Evolutionary conservation across 2,113 vertebrate genomes (phyloP).

Genomic region (Thoracochromis brauschi): DNA sequence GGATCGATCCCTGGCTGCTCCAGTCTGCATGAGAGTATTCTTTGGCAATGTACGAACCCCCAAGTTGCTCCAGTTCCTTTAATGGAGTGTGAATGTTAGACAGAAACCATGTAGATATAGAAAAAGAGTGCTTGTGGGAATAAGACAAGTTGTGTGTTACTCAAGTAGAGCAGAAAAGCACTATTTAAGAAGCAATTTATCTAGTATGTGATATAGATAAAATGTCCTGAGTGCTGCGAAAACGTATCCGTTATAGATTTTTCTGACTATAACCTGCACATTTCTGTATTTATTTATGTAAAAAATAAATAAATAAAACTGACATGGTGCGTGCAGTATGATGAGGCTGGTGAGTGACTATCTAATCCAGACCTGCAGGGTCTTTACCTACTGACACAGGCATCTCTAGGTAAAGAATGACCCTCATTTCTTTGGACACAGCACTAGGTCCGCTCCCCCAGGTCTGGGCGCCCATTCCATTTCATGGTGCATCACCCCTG

Average conservation of each 20-base stretch:
- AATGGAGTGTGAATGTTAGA: neutral
- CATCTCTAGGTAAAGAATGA: constrained; percentile 68
- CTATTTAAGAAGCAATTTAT: neutral
- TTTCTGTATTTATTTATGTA: neutral
- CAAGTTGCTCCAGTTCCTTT: neutral
- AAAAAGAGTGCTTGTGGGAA: neutral
- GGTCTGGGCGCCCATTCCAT: constrained; percentile 79
- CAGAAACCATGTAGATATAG: neutral
- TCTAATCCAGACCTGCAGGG: constrained; percentile 41
- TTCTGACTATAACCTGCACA: neutral
- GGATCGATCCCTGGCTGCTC: neutral
- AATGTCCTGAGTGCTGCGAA: neutral
- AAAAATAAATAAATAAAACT: neutral
- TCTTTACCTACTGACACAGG: constrained; percentile 47
- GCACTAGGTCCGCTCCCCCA: constrained; percentile 72
- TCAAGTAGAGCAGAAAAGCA: neutral
- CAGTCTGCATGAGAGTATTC: neutral
- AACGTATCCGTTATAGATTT: neutral
- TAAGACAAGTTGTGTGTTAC: neutral
- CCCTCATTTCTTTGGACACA: constrained; percentile 79
- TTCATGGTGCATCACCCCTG: constrained; percentile 81
- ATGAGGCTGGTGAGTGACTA: neutral
- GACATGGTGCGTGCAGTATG: neutral
- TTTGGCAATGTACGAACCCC: neutral
- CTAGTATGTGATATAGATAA: neutral